These are phyloP conservation scores for Fistularia tabacaria DNA, from an alignment of 2,797 vertebrate species.

Conservation along the genomic window DNA sequence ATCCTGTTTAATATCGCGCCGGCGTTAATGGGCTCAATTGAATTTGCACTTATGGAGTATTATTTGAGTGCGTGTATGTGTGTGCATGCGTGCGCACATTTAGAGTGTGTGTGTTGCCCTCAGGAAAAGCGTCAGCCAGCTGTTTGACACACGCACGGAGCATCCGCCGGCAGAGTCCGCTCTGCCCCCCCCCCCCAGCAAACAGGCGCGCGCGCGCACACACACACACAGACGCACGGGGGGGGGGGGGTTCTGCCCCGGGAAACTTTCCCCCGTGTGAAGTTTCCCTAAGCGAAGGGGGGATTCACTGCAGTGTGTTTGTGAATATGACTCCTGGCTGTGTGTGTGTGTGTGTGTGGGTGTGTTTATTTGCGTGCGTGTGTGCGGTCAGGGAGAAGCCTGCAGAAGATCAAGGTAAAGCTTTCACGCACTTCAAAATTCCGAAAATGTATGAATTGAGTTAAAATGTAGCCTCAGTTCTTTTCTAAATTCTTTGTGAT, in stretches of 20 bases:
- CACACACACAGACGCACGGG: not conserved
- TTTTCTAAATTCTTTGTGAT: no score
- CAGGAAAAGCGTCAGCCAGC: slow-evolving; percentile 62
- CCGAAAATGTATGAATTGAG: no score
- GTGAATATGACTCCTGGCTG: slow-evolving; percentile 16
- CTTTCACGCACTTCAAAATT: slow-evolving; percentile 8
- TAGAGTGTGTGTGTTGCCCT: slow-evolving; percentile 47
- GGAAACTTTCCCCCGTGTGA: no score
- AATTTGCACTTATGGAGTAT: slow-evolving; percentile 8
- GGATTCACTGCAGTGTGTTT: no score
- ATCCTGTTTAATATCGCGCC: no score
- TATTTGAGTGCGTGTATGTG: slow-evolving; percentile 27
- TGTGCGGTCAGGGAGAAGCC: slow-evolving; percentile 23
- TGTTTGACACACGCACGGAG: slow-evolving; percentile 59
- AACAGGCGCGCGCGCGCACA: slow-evolving; percentile 28
- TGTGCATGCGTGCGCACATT: slow-evolving; percentile 24
- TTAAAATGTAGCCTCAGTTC: no score
- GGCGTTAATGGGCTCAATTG: no score
- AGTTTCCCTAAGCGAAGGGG: no score
- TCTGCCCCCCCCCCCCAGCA: not conserved
- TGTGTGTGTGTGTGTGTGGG: slow-evolving; percentile 45
- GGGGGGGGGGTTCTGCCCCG: no score
- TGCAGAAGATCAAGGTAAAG: slow-evolving; percentile 25
- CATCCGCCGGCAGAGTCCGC: slow-evolving; percentile 32
- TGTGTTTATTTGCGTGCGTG: slow-evolving; percentile 57